Evolutionary conservation across 2,797 vertebrate species (phyloP), one percentile per base, ranked within the genome.

Genomic region (Poeciliopsis turneri): DNA sequence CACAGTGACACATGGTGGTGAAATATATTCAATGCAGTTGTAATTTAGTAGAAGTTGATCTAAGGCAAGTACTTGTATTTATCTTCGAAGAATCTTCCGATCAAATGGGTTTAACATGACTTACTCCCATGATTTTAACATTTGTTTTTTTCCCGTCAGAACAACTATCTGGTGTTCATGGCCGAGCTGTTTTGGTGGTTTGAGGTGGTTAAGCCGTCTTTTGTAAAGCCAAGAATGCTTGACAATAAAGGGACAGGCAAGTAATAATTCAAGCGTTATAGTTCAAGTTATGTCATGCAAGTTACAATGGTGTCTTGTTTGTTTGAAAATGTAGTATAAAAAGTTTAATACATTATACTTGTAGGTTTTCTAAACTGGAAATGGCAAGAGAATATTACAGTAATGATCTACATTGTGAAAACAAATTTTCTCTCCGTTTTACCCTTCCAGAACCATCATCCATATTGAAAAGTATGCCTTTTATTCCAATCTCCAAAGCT

Each of bases 161-260:
- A 96, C 87, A 99, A 99, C 93, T 99, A 98, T 93, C 95, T 99
- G 95, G 98, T 97, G 84, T 99, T 99, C 92, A 96, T 99, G 97
- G 98, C 98, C 78, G 98, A 99, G 89, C 95, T 99, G 82, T 99
- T 99, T 92, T 97, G 96, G 96, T 99, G 97, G 98, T 98, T 99
- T 86, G 98, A 99, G 94, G 97, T 97, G 23, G 97, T 97, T 79
- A 99, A 98, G 91, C 98, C 98, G 0, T 96, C 97, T 0, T 99
- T 99, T 92, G 98, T 99, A 74, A 96, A 97, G n/a, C 97, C 98
- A 68, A 96, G 96, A 82, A 92, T 93, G 75, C 92, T 97, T 83
- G 92, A 92, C 25, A 80, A 70, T 23, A 94, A 96, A 91, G 90
- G 86, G 89, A 88, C 82, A 88, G 93, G 93, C 82, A 88, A 89